Base-by-base conservation (phyloP, 92 coral and sea anemone genomes). In the Parazoanthus darwini region DNA sequence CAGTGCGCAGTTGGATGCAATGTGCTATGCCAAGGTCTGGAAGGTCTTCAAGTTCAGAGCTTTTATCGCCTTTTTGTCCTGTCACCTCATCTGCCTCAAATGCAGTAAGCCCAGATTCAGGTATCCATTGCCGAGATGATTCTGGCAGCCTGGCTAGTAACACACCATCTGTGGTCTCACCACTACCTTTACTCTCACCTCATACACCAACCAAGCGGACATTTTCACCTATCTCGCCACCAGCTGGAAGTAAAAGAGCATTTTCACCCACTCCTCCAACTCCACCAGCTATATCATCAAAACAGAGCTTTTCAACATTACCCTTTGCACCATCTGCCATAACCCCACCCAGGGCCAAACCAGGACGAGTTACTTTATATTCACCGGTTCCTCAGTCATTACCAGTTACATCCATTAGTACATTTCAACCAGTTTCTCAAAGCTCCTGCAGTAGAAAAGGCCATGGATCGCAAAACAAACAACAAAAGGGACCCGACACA, bases 21-120 rank as follows among this genome's bases (percentile, higher is more conserved):
- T 37, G 92, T 2, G 84, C 93, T 18, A 92, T 97, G 80, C 98
- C 98, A 39, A 91, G 93, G 66, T 95, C 98, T 29, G 98, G 98
- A 58, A 87, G 96, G 20, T 97, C 95, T 0, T 91, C 98, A 59
- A 93, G 97, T 77, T 83, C 91, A 3, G 99, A 97, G 76, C 93
- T 95, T 3, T 89, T 93, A 6, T 93, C 96, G 3, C 98, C 98
- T 5, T 93, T 93, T 39, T 93, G 92, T 46, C 58, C 90, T 4
- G 89, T 79, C 42, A 92, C 92, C 38, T 77, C 89, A 5, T 89
- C 92, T 8, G 91, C 89, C 36, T 93, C 96, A 29, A 94, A 93
- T 93, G 96, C 96, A 18, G 90, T 97, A 20, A 97, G 99, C 90
- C 99, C 99, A 51, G 99, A 97, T 86, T 97, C 99, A 73, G 99